phyloP scores from a whole-genome alignment of 2,113 vertebrate species.

The Tautogolabrus adspersus region DNA sequence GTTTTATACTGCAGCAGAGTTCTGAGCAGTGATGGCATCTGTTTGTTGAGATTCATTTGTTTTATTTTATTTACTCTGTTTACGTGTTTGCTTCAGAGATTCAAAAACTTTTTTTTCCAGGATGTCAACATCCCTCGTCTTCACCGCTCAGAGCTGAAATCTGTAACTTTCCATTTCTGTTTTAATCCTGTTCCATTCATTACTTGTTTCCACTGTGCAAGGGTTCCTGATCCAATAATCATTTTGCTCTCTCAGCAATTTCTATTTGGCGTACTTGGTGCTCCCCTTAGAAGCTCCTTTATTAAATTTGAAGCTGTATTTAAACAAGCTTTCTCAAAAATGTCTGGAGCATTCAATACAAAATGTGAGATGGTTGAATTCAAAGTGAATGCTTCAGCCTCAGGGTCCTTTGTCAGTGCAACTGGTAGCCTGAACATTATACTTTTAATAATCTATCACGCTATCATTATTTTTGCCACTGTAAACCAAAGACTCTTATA shows the following conservation, averaged over 20 bases:
- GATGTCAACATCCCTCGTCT: neutral
- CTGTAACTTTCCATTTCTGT: constrained; percentile 27
- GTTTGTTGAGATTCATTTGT: constrained; percentile 22
- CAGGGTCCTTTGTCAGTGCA: too few relatives aligned
- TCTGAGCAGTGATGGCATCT: constrained; percentile 17
- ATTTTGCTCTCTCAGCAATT: constrained; percentile 7
- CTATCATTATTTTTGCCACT: too few relatives aligned
- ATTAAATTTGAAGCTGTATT: neutral
- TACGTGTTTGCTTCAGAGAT: constrained; percentile 40
- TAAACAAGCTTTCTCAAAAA: neutral
- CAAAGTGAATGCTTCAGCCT: too few relatives aligned
- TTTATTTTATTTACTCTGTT: constrained; percentile 46
- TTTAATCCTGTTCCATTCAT: constrained; percentile 12
- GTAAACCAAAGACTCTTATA: too few relatives aligned
- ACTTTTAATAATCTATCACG: too few relatives aligned
- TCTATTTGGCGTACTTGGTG: constrained; percentile 9
- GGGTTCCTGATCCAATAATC: constrained; percentile 10
- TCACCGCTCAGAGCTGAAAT: constrained; percentile 20
- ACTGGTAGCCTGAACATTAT: too few relatives aligned
- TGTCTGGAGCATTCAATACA: too few relatives aligned
- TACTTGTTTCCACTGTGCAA: constrained; percentile 24
- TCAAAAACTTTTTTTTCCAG: constrained; percentile 23
- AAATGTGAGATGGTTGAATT: too few relatives aligned
- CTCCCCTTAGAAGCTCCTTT: neutral
- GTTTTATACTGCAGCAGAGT: constrained; percentile 16